phyloP scores from a whole-genome alignment of 1,140 invertebrate species.

The Epicauta chinensis region DNA sequence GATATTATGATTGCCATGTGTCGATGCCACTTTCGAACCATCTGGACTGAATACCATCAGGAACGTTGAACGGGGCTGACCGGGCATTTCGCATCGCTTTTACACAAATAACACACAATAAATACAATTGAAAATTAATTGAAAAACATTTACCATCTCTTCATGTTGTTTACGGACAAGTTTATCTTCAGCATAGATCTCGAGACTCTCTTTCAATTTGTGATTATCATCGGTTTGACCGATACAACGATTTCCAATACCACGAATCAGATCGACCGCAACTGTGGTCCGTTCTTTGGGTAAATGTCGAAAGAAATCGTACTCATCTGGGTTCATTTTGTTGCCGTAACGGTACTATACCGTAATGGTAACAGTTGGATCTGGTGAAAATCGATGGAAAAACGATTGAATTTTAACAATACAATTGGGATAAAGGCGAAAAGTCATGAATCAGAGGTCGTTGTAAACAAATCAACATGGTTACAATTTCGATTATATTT shows the following conservation, averaged over 20 bases:
- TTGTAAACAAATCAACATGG: too few relatives aligned
- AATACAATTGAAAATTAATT: neutral
- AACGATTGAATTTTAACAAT: too few relatives aligned
- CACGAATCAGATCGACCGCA: slow-evolving; percentile 24
- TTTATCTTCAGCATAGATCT: slow-evolving; percentile 48
- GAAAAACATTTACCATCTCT: slow-evolving; percentile 46
- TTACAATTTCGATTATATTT: too few relatives aligned
- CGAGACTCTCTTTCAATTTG: slow-evolving; percentile 32
- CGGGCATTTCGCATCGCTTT: slow-evolving; percentile 67
- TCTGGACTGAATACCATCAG: slow-evolving; percentile 82
- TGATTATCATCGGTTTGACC: neutral
- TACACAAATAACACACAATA: slow-evolving; percentile 19
- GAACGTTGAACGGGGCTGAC: slow-evolving; percentile 69
- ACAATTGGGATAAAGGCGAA: too few relatives aligned
- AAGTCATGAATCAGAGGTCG: too few relatives aligned
- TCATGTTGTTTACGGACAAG: slow-evolving; percentile 47
- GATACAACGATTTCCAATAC: slow-evolving; percentile 21
- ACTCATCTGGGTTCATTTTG: slow-evolving; percentile 33
- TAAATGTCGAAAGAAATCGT: slow-evolving; percentile 26
- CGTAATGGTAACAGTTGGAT: too few relatives aligned
- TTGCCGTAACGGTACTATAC: neutral
- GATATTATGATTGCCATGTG: slow-evolving; percentile 89
- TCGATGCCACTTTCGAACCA: slow-evolving; percentile 79
- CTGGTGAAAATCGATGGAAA: too few relatives aligned
- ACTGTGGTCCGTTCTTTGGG: slow-evolving; percentile 20